These are phyloP conservation scores for Rhinolophus sinicus DNA, from an alignment of 2,113 vertebrate genomes.

Conservation along the genomic window DNA sequence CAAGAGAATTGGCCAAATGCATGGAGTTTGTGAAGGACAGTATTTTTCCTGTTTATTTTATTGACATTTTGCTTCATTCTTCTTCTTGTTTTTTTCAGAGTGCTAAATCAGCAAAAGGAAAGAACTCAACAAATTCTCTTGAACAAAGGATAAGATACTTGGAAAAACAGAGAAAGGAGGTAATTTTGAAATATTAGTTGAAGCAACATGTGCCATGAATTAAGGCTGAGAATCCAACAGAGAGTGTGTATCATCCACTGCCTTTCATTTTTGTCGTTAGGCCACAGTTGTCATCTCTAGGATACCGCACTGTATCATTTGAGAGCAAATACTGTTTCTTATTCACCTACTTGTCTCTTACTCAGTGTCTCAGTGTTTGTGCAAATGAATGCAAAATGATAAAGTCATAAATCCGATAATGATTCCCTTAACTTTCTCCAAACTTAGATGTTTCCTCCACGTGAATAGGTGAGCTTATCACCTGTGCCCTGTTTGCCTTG, in stretches of 20 bases:
- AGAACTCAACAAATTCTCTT: constrained; percentile 59
- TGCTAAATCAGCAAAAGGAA: constrained; percentile 65
- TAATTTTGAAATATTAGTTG: constrained; percentile 56
- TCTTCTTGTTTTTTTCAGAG: constrained; percentile 48
- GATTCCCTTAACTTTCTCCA: background rate
- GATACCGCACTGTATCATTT: background rate
- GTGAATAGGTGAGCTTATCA: background rate
- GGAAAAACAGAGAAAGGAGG: constrained; percentile 87
- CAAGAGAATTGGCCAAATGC: background rate
- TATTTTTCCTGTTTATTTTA: background rate
- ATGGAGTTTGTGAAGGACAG: background rate
- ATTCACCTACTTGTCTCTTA: background rate
- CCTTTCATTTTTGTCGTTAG: background rate
- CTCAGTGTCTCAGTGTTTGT: background rate
- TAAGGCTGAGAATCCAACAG: background rate
- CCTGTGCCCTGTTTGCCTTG: background rate
- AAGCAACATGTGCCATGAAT: background rate
- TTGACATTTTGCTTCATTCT: constrained; percentile 43
- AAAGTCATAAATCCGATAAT: background rate
- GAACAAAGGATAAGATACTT: constrained; percentile 81
- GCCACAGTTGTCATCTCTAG: background rate
- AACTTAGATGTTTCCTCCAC: background rate
- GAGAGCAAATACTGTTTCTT: background rate
- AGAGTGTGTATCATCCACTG: background rate
- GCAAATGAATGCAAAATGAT: background rate